Evolutionary conservation across 2,888 invertebrate genomes (phyloP).

Genomic region (Ctena decussata): DNA sequence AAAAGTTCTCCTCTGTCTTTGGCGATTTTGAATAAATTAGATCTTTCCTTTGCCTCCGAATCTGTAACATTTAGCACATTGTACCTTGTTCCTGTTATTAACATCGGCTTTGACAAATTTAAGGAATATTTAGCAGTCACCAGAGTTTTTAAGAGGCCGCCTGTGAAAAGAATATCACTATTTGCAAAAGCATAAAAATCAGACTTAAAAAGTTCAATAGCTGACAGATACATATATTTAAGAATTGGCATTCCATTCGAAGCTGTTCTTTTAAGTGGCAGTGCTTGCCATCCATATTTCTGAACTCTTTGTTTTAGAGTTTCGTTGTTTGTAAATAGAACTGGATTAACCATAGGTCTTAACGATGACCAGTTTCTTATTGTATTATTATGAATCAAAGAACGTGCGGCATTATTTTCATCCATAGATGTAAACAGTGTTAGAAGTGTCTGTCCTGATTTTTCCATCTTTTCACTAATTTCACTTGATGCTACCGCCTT

Average conservation of each 20-base stretch:
- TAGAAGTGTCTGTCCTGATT: conserved; percentile 22
- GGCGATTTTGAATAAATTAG: conserved; percentile 31
- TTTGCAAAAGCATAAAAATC: conserved; percentile 72
- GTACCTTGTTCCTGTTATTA: conserved; percentile 37
- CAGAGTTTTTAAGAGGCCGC: conserved; percentile 52
- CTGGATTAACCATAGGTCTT: conserved; percentile 50
- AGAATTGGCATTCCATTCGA: conserved; percentile 63
- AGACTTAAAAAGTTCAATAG: conserved; percentile 51
- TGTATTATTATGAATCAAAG: conserved; percentile 51
- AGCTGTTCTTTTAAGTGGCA: conserved; percentile 27
- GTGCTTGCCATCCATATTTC: conserved; percentile 46
- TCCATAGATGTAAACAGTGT: conserved; percentile 65
- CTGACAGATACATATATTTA: conserved; percentile 69
- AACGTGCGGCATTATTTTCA: conserved; percentile 17
- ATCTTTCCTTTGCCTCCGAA: conserved; percentile 36
- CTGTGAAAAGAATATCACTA: conserved; percentile 73
- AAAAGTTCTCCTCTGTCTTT: conserved; percentile 27
- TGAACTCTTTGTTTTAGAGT: background rate
- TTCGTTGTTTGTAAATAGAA: conserved; percentile 56
- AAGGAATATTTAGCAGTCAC: conserved; percentile 28
- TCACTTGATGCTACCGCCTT: background rate
- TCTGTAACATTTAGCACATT: conserved; percentile 61
- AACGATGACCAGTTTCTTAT: conserved; percentile 65
- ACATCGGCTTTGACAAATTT: conserved; percentile 31
- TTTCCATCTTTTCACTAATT: background rate